A percentile compares a stretch with the other conserved stretches of the same genome.
Evolutionary conservation across 1,140 invertebrate genomes (phyloP).

Genomic region (Andrena cerasifolii): DNA sequence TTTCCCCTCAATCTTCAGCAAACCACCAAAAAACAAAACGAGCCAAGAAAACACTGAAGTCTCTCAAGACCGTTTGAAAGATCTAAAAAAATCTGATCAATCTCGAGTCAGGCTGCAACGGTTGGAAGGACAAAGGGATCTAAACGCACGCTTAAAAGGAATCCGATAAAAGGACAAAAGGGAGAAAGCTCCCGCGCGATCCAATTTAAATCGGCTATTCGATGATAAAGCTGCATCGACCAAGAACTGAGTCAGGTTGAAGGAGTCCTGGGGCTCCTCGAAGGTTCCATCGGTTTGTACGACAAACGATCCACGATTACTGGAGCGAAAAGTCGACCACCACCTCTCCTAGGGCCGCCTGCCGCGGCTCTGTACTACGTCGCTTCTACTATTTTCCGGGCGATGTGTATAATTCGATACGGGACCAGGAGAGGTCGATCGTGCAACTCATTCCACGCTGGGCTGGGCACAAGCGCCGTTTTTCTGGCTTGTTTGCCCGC

Average conservation of each 20-base stretch:
- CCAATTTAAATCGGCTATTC: background rate
- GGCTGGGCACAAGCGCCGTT: conserved; percentile 56
- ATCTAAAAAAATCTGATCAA: background rate
- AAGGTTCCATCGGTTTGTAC: conserved; percentile 56
- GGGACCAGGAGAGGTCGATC: conserved; percentile 55
- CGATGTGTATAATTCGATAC: conserved; percentile 57
- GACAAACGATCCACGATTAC: conserved; percentile 75
- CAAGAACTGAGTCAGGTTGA: background rate
- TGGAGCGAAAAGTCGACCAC: conserved; percentile 75
- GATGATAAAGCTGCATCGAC: conserved; percentile 7
- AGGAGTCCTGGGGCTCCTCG: conserved; percentile 22
- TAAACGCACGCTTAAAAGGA: background rate
- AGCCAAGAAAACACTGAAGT: no score
- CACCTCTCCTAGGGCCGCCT: conserved; percentile 62
- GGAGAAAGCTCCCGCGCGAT: background rate
- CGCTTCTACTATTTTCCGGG: conserved; percentile 60
- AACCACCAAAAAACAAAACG: no score
- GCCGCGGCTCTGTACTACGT: conserved; percentile 27
- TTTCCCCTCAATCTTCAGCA: no score
- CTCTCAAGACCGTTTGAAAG: background rate
- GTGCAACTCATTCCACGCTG: conserved; percentile 62
- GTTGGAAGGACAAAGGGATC: background rate
- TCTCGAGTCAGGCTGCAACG: background rate
- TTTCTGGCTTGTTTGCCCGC: conserved; percentile 54
- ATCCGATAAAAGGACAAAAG: background rate